These are phyloP conservation scores for Piprites chloris DNA, from an alignment of 2,113 vertebrate genomes.

Conservation along the genomic window DNA sequence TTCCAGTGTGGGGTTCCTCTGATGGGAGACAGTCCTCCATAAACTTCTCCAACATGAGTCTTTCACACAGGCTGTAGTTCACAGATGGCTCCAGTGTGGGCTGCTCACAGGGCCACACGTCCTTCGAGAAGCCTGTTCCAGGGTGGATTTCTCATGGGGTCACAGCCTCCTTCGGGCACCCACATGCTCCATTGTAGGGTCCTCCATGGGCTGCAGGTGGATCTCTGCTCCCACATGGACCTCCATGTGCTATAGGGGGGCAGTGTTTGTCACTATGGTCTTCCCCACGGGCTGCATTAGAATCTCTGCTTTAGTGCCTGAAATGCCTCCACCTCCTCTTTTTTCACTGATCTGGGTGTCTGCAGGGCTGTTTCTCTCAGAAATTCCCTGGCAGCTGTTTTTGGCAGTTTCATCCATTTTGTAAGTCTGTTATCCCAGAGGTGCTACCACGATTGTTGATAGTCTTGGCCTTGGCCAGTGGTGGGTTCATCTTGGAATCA, in stretches of 20 bases:
- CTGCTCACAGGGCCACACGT: neutral
- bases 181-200: accelerated
- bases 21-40: neutral
- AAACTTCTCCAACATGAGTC: neutral
- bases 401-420: neutral
- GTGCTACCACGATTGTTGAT: neutral
- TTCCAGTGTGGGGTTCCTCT: accelerated
- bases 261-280: neutral
- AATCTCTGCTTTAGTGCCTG: accelerated
- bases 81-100: neutral
- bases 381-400: neutral
- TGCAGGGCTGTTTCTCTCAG: neutral
- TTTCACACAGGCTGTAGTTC: too few species aligned
- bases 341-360: neutral
- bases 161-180: neutral
- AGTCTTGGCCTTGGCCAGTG: neutral
- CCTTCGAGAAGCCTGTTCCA: neutral
- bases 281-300: accelerated
- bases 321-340: neutral
- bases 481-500: neutral
- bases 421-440: accelerated
- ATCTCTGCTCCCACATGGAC: neutral
- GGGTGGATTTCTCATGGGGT: neutral
- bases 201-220: neutral
- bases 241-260: neutral